A percentile compares a stretch with the other conserved stretches of the same genome.
These are phyloP conservation scores for Xerus inauris DNA, from an alignment of 2,113 vertebrate genomes.

Conservation along the genomic window DNA sequence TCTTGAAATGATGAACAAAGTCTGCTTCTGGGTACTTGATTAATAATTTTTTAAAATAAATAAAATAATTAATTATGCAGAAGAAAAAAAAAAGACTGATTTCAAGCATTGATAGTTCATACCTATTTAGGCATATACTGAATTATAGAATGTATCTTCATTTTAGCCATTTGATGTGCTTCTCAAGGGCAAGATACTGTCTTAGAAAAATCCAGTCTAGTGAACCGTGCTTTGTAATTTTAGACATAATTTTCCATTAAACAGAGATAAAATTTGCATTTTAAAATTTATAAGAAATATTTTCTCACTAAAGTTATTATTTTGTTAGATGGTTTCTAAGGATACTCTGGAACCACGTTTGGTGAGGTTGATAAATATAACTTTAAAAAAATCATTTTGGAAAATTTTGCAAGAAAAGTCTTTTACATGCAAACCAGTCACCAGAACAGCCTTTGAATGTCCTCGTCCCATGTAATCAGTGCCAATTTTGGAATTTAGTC, in stretches of 20 bases:
- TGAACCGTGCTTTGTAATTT: not conserved
- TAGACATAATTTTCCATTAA: conserved; percentile 28
- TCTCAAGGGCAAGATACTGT: conserved; percentile 20
- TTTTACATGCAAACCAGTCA: not conserved
- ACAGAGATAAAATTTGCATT: not conserved
- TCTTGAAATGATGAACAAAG: too few species aligned
- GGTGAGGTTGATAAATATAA: conserved; percentile 6
- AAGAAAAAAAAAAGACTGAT: too few species aligned
- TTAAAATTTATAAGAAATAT: conserved; percentile 6
- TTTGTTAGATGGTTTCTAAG: conserved; percentile 38
- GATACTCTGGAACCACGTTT: not conserved
- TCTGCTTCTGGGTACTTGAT: too few species aligned
- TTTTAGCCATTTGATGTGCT: conserved; percentile 14
- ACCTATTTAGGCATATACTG: not conserved
- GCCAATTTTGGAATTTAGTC: not conserved
- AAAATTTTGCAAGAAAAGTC: not conserved
- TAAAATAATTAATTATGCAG: too few species aligned
- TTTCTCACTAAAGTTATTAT: not conserved
- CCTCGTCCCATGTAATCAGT: not conserved
- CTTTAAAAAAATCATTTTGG: conserved; percentile 23
- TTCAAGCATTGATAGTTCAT: conserved; percentile 28
- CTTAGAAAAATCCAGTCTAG: conserved; percentile 8
- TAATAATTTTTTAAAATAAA: too few species aligned
- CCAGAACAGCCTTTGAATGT: not conserved
- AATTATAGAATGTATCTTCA: not conserved